phyloP scores from a whole-genome alignment of 92 coral and sea anemone genomes.

The Diadumene lineata region DNA sequence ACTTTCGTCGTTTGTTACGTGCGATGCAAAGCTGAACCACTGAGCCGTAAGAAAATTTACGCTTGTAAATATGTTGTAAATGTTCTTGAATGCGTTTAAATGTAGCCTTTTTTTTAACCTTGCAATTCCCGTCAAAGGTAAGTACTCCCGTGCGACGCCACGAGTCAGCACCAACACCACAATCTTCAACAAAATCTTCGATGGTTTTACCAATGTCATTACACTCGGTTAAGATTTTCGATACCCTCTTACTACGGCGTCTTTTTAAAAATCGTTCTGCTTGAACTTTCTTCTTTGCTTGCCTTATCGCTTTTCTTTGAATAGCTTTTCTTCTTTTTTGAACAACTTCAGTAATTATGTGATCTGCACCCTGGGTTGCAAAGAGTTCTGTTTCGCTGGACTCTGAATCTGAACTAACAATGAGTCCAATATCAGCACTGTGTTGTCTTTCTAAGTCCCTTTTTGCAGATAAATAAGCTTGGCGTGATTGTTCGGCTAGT shows the following conservation, averaged over 20 bases:
- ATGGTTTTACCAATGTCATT: slow-evolving; percentile 45
- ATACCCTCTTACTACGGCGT: slow-evolving; percentile 58
- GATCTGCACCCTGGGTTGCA: slow-evolving; percentile 8
- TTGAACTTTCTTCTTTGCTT: slow-evolving; percentile 42
- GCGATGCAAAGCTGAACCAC: slow-evolving; percentile 74
- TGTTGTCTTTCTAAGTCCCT: slow-evolving; percentile 9
- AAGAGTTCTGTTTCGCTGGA: slow-evolving; percentile 45
- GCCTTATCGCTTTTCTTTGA: slow-evolving; percentile 31
- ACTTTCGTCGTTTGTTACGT: slow-evolving; percentile 52
- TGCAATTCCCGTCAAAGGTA: slow-evolving; percentile 67
- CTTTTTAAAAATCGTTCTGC: slow-evolving; percentile 52
- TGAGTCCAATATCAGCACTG: slow-evolving; percentile 16
- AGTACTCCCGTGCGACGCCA: slow-evolving; percentile 63
- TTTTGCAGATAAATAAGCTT: slow-evolving; percentile 44
- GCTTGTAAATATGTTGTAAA: slow-evolving; percentile 46
- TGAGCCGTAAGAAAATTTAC: slow-evolving; percentile 45
- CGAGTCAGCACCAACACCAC: slow-evolving; percentile 61
- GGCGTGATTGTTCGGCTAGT: slow-evolving; percentile 55
- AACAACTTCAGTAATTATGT: neutral
- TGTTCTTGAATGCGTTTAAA: slow-evolving; percentile 59
- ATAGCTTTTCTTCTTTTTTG: neutral
- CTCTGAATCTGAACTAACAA: slow-evolving; percentile 45
- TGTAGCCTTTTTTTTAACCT: slow-evolving; percentile 55
- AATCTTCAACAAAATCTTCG: slow-evolving; percentile 40
- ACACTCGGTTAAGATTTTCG: slow-evolving; percentile 37